Evolutionary conservation across 2,888 invertebrate species (phyloP), one percentile per base, ranked within the genome.

Genomic region (Clunio marinus): DNA sequence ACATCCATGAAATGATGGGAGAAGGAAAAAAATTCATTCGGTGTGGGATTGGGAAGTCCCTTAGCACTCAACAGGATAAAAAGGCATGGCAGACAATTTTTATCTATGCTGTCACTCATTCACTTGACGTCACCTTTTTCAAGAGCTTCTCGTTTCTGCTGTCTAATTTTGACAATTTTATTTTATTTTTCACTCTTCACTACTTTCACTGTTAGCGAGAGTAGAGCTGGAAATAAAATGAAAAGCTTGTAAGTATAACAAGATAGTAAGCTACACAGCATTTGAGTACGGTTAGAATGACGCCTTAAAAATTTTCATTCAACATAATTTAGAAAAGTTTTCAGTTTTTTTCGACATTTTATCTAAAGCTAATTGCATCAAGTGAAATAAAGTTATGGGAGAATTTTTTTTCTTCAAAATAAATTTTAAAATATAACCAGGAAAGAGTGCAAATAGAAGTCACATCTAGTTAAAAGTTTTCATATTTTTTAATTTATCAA

Each of bases 161-260:
- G 57, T 57, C 57, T 57, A 57, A 57, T 57, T 57, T 57, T 57
- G 57, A 57, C 57, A 57, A 57, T 57, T 57, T 57, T 20, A 57
- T 57, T 57, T n/a, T n/a, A n/a, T n/a, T n/a, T n/a, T 57, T 57
- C 41, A n/a, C 57, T 13, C 57, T 25, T 24, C 25, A n/a, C 57
- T 25, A 15, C 24, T n/a, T 27, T 51, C 51, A 13, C 51, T 20
- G 7, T 7, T 2, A 57, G n/a, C 4, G 20, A 8, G 24, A 27
- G 27, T 57, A 24, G 25, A 13, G 25, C 2, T 20, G n/a, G 27
- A 57, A 55, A 22, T 55, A 55, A 15, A 57, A 24, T 57, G 57
- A 57, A 24, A 57, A 25, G 17, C 27, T 27, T 57, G 8, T 27
- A 17, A n/a, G n/a, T n/a, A n/a, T n/a, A n/a, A n/a, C n/a, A n/a